Percentiles rank a stretch among this genome's conserved stretches.
Evolutionary conservation across 2,888 invertebrate species (phyloP).

Genomic region (Therioaphis trifolii): DNA sequence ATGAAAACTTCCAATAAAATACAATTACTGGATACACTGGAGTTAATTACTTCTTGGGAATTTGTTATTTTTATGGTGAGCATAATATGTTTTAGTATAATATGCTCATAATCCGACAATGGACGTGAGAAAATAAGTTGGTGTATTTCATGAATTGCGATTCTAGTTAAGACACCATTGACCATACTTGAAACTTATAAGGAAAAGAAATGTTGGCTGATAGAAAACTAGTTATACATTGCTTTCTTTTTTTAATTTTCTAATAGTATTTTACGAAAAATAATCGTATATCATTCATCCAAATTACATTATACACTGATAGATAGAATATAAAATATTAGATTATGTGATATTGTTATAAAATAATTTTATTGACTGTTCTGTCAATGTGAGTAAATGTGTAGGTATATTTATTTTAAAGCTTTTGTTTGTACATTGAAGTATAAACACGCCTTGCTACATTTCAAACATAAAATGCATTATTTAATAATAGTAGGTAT

Average conservation of each 20-base stretch:
- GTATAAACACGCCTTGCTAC: background rate
- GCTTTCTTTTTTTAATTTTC: conserved; percentile 15
- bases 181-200: conserved; percentile 6
- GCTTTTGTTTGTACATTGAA: background rate
- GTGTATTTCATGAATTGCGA: conserved; percentile 4
- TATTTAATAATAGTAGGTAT: conserved; percentile 13
- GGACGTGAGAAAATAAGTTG: background rate
- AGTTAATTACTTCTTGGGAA: conserved; percentile 12
- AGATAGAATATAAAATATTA: background rate
- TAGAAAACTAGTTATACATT: background rate
- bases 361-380: conserved; percentile 31
- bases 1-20: background rate
- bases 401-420: background rate
- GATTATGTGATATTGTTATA: background rate
- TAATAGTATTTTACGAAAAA: too few species aligned
- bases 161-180: background rate
- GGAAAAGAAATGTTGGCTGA: conserved; percentile 23
- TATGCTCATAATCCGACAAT: background rate
- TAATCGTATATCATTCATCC: background rate
- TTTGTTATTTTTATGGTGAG: background rate
- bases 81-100: background rate
- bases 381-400: background rate
- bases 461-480: conserved; percentile 9
- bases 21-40: background rate
- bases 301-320: background rate